These are phyloP conservation scores for Crax fasciolata DNA, from an alignment of 2,797 vertebrate species.

Conservation along the genomic window DNA sequence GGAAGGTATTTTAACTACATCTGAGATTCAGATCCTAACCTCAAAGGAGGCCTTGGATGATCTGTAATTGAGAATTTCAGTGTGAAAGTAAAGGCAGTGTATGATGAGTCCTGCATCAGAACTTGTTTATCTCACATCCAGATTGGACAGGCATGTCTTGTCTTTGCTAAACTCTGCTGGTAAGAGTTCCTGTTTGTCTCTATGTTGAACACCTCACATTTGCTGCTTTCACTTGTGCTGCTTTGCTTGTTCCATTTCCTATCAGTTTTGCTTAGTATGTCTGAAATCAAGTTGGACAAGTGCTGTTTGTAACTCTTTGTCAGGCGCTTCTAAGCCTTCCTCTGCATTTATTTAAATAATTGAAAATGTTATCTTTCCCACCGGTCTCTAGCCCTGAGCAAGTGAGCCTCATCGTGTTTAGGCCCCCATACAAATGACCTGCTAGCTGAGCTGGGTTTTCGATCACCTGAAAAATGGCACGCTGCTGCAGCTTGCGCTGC, in stretches of 20 bases:
- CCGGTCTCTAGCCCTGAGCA: conserved; percentile 3
- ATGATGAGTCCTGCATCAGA: accelerated
- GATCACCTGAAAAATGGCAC: not conserved
- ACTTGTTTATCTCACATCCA: not conserved
- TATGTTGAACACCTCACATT: not conserved
- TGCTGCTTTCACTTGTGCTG: not conserved
- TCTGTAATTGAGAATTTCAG: not conserved
- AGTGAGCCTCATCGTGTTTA: not conserved
- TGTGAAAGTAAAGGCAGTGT: not conserved
- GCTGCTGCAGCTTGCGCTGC: not conserved
- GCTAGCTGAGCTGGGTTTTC: not conserved
- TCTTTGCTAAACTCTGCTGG: not conserved
- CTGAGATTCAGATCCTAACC: not conserved
- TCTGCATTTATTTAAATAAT: not conserved
- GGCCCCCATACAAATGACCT: conserved; percentile 4
- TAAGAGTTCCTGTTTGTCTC: not conserved
- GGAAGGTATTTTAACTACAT: not conserved
- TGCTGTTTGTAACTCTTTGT: not conserved
- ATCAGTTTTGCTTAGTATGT: not conserved
- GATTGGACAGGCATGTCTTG: not conserved
- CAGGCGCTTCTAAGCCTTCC: not conserved
- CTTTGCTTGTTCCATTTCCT: not conserved
- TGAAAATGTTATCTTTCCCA: not conserved
- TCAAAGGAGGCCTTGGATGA: not conserved
- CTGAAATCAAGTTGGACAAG: not conserved